These are phyloP conservation scores for Protobothrops mucrosquamatus DNA, from an alignment of 2,113 vertebrate genomes.

Conservation along the genomic window DNA sequence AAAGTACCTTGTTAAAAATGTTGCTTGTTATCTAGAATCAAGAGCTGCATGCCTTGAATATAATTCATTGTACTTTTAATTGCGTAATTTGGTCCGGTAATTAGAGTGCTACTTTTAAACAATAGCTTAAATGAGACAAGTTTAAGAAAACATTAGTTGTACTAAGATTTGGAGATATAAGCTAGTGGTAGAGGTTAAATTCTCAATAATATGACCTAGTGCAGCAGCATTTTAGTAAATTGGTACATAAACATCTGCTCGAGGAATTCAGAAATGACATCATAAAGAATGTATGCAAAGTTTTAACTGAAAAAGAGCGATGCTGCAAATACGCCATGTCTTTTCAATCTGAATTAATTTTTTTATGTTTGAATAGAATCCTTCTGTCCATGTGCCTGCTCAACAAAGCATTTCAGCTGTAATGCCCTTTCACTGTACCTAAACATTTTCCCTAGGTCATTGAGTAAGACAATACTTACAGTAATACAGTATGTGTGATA, in stretches of 20 bases:
- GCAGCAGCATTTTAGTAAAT: conserved; percentile 71
- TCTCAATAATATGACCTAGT: conserved; percentile 61
- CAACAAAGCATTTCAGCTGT: conserved; percentile 79
- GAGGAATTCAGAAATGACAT: conserved; percentile 78
- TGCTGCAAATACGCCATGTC: conserved; percentile 67
- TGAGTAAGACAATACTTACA: conserved; percentile 74
- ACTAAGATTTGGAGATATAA: conserved; percentile 46
- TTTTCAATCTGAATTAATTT: conserved; percentile 75
- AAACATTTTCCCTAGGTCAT: conserved; percentile 75
- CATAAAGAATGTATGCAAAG: conserved; percentile 80
- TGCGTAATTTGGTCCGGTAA: background rate
- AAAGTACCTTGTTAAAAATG: background rate
- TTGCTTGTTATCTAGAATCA: background rate
- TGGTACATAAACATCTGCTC: conserved; percentile 79
- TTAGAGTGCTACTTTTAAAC: conserved; percentile 44
- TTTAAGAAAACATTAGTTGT: conserved; percentile 57
- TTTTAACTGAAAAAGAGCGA: conserved; percentile 82
- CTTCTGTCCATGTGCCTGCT: conserved; percentile 69
- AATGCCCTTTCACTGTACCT: conserved; percentile 78
- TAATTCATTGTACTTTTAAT: background rate
- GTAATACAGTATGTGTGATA: conserved; percentile 75
- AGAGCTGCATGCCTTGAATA: background rate
- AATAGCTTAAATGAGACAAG: conserved; percentile 14
- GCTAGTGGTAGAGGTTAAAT: conserved; percentile 61
- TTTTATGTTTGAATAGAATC: conserved; percentile 69